Evolutionary conservation across 1,140 invertebrate species (phyloP).

Genomic region (Drosophila oshimai): DNA sequence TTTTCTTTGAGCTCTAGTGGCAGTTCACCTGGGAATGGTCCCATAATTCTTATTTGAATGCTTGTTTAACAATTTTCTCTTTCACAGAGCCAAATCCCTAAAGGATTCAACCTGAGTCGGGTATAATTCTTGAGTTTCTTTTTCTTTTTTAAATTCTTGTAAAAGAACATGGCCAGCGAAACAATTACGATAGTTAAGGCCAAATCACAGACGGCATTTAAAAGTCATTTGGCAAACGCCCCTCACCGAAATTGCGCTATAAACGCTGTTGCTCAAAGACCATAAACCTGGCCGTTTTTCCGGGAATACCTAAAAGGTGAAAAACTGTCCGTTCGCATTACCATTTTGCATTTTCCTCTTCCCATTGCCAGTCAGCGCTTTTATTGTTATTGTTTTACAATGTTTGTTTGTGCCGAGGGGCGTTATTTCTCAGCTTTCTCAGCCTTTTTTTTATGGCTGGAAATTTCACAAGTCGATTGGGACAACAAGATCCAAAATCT

Average conservation of each 20-base stretch:
- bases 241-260: slow-evolving; percentile 52
- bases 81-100: slow-evolving; percentile 26
- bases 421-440: slow-evolving; percentile 67
- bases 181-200: slow-evolving; percentile 38
- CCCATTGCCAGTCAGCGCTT: slow-evolving; percentile 34
- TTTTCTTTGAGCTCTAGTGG: slow-evolving; percentile 31
- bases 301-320: slow-evolving; percentile 21
- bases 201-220: slow-evolving; percentile 65
- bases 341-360: slow-evolving; percentile 18
- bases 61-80: slow-evolving; percentile 36
- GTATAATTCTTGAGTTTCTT: neutral
- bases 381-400: slow-evolving; percentile 76
- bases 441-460: slow-evolving; percentile 55
- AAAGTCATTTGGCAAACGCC: slow-evolving; percentile 77
- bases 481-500: slow-evolving; percentile 8
- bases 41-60: slow-evolving; percentile 79
- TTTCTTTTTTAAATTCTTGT: slow-evolving; percentile 7
- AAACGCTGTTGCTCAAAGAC: slow-evolving; percentile 54
- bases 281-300: slow-evolving; percentile 56
- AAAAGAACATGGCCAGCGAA: slow-evolving; percentile 32
- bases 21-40: slow-evolving; percentile 42
- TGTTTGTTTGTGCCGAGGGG: slow-evolving; percentile 49
- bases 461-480: slow-evolving; percentile 58
- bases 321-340: slow-evolving; percentile 23
- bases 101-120: slow-evolving; percentile 30